A percentile compares a stretch with the other conserved stretches of the same genome.
Evolutionary conservation across 2,113 vertebrate genomes (phyloP).

Genomic region (Grantiella picta): DNA sequence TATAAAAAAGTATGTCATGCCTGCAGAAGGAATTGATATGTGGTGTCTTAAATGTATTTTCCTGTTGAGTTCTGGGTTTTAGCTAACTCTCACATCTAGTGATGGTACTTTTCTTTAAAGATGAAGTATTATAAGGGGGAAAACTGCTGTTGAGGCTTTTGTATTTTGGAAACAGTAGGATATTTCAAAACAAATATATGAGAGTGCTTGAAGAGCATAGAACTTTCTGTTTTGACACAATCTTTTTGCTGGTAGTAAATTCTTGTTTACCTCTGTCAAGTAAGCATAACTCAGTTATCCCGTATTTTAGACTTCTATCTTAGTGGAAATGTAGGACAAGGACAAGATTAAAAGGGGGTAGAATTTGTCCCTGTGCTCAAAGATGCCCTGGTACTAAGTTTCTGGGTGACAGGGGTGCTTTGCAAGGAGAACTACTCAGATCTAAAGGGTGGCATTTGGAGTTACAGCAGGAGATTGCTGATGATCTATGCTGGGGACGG

Average conservation of each 20-base stretch:
- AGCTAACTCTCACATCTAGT: neutral
- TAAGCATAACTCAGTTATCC: neutral
- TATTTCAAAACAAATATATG: neutral
- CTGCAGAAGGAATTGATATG: neutral
- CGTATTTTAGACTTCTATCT: neutral
- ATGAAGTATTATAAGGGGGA: neutral
- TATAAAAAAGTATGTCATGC: neutral
- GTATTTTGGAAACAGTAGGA: neutral
- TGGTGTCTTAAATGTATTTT: neutral
- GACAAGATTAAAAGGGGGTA: neutral
- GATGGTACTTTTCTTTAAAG: neutral
- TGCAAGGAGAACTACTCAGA: neutral
- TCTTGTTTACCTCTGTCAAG: neutral
- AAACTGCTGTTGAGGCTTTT: neutral
- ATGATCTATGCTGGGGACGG: neutral
- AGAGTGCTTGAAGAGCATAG: neutral
- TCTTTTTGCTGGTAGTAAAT: neutral
- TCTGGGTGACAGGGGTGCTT: neutral
- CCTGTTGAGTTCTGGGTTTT: neutral
- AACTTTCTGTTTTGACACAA: neutral
- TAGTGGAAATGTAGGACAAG: neutral
- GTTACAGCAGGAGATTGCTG: neutral
- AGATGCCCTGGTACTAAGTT: neutral
- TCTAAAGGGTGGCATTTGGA: neutral
- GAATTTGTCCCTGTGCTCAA: neutral